Base-by-base conservation (phyloP, 1,140 invertebrate species). In the Lepidotrigona ventralis region DNA sequence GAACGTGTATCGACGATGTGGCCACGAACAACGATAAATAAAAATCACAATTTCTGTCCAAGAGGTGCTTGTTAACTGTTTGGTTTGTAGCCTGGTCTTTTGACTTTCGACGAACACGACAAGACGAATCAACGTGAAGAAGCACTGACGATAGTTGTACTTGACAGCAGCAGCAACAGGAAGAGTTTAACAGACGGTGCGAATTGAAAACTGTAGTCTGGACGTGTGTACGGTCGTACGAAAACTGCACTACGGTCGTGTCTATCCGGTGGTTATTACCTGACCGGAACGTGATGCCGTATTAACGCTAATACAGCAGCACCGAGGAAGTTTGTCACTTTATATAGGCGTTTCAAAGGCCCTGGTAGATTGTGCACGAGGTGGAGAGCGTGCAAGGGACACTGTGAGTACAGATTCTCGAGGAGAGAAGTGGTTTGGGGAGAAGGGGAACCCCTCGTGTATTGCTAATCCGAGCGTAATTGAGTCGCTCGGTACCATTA, bases 311-410 rank as follows among this genome's bases (percentile, higher is more conserved):
- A 89, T 90, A 86, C 81, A 84, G 82, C 83, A 88, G 75, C 69
- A 88, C 79, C 21, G 84, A 87, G 86, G 81, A 92, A 92, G 87
- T 93, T 93, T 91, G 89, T 91, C 89, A 93, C 91, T 93, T 93
- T 93, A 93, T 93, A 93, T 93, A 93, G 91, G 91, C 85, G 82
- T 89, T 92, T 92, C 85, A 92, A 88, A 91, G 90, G 89, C 89
- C 88, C 87, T 86, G 73, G 81, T 72, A 84, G 88, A 88, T 89
- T 84, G 85, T 86, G 87, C 88, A 91, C 86, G 89, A 87, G 86
- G 85, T 86, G 85, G 87, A 85, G 86, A 89, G 75, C 85, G 89
- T 83, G 87, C 79, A 87, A 90, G 87, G 89, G 89, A 90, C 79
- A 84, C 74, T 84, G 81, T 84, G 83, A 87, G 87, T 68, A 79